Conservation (phyloP, 2,113 vertebrate species). For the Eulemur rufifrons region DNA sequence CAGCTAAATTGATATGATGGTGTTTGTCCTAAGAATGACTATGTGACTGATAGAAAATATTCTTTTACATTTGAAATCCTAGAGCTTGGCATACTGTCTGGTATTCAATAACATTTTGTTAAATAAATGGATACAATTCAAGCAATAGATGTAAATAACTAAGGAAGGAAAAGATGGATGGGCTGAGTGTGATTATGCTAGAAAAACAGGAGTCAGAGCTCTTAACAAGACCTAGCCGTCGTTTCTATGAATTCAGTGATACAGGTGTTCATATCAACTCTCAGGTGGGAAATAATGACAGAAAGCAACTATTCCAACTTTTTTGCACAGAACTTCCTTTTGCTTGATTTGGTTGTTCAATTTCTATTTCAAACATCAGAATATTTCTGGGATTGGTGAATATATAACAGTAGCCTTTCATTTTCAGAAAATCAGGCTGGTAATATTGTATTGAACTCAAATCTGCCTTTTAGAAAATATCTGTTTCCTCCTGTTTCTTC, state of each 20-base stretch:
- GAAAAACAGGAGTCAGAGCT: background rate
- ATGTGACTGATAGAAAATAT: background rate
- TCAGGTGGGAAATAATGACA: background rate
- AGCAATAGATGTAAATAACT: background rate
- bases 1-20: background rate
- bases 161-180: background rate
- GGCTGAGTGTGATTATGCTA: background rate
- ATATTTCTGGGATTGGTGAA: background rate
- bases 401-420: background rate
- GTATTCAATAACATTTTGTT: background rate
- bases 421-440: background rate
- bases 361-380: background rate
- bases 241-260: background rate
- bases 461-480: background rate
- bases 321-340: background rate
- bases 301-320: background rate
- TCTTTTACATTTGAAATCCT: background rate
- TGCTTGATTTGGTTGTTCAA: background rate
- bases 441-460: background rate
- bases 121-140: background rate
- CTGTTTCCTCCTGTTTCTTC: background rate
- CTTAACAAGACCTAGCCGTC: background rate
- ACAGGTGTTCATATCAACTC: background rate
- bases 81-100: background rate
- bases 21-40: constrained; percentile 8